Conservation (phyloP, 1,140 invertebrate genomes). For the Geopemphigus sp. region DNA sequence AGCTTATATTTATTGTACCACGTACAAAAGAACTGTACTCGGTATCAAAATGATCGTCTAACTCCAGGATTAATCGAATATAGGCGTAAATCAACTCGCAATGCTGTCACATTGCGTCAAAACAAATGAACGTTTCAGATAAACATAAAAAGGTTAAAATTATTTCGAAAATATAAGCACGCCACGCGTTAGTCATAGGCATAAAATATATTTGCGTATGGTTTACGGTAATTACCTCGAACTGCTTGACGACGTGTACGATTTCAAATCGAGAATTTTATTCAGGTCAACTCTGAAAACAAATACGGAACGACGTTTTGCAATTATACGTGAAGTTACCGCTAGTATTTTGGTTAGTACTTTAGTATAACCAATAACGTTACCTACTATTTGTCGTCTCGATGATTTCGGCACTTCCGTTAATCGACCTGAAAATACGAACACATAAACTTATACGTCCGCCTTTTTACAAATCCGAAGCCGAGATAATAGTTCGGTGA, state of each 20-base stretch:
- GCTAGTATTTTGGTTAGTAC: no score
- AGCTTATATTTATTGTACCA: neutral
- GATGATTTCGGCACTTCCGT: constrained; percentile 47
- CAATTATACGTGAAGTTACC: no score
- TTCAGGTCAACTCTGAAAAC: constrained; percentile 52
- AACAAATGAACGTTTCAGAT: no score
- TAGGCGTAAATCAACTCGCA: neutral
- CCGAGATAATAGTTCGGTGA: no score
- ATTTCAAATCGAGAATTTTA: constrained; percentile 53
- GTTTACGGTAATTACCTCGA: neutral
- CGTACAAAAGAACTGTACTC: neutral
- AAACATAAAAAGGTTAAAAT: no score
- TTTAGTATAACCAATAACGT: neutral
- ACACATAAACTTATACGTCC: neutral
- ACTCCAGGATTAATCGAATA: neutral
- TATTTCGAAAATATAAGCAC: neutral
- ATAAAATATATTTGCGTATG: neutral
- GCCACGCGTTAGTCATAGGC: neutral
- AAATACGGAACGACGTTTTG: neutral
- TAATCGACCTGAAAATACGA: constrained; percentile 43
- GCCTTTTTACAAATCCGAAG: neutral
- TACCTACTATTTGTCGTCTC: constrained; percentile 51
- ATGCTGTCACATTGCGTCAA: no score
- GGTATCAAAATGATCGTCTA: neutral
- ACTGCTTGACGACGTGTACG: constrained; percentile 51